phyloP scores from a whole-genome alignment of 2,797 vertebrate species.

The Synanceia verrucosa region DNA sequence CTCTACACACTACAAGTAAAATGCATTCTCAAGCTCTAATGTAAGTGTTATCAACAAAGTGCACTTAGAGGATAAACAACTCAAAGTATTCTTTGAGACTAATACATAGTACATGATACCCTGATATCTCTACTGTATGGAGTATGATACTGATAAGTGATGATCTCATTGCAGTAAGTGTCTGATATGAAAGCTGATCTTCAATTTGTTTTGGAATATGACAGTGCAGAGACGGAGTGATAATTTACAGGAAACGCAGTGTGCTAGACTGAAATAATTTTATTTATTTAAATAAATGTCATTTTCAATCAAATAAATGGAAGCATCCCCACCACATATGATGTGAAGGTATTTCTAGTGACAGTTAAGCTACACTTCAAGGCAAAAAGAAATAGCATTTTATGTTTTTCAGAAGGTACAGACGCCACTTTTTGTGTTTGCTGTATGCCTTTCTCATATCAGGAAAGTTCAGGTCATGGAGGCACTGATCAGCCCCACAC shows the following conservation, averaged over 20 bases:
- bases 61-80: no score
- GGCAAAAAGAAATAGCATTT: background rate
- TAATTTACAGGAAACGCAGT: constrained; percentile 27
- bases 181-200: constrained; percentile 63
- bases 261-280: constrained; percentile 4
- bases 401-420: background rate
- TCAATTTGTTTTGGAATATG: constrained; percentile 40
- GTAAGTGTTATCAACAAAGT: no score
- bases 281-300: no score
- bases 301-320: background rate
- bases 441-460: background rate
- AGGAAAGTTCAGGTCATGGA: background rate
- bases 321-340: background rate
- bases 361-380: background rate
- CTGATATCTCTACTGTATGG: constrained; percentile 24
- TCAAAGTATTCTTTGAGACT: no score
- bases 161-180: constrained; percentile 56
- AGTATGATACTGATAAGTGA: constrained; percentile 36
- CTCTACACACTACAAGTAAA: background rate
- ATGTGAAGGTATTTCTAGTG: background rate
- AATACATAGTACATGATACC: background rate
- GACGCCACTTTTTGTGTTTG: no score
- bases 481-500: constrained; percentile 10
- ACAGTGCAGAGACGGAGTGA: constrained; percentile 20
- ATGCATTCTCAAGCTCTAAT: background rate